phyloP scores from a whole-genome alignment of 2,888 invertebrate species.

The Laothoe populi region DNA sequence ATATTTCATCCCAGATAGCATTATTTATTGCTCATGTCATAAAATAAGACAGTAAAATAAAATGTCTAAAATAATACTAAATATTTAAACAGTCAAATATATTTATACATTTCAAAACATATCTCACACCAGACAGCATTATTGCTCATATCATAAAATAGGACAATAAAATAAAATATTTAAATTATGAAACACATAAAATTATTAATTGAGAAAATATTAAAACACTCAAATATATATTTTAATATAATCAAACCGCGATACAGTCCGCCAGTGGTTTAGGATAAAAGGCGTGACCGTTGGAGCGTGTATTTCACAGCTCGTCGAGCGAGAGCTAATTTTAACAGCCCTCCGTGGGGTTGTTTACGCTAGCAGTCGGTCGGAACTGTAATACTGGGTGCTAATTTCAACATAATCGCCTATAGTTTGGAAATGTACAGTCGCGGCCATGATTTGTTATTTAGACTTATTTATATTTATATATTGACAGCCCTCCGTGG shows the following conservation, averaged over 20 bases:
- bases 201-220: too few relatives aligned
- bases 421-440: slow-evolving; percentile 15
- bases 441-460: neutral
- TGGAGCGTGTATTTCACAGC: slow-evolving; percentile 35
- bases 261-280: slow-evolving; percentile 33
- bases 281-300: slow-evolving; percentile 41
- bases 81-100: too few relatives aligned
- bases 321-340: slow-evolving; percentile 40
- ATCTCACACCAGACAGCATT: too few relatives aligned
- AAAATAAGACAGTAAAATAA: too few relatives aligned
- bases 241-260: slow-evolving; percentile 9
- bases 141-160: too few relatives aligned
- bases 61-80: too few relatives aligned
- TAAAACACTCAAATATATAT: neutral
- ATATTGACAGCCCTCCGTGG: slow-evolving; percentile 37
- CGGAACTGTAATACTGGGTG: neutral
- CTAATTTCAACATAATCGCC: slow-evolving; percentile 13
- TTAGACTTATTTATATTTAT: too few relatives aligned
- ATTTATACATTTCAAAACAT: too few relatives aligned
- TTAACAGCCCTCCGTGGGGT: slow-evolving; percentile 33
- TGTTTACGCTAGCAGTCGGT: slow-evolving; percentile 20
- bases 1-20: too few relatives aligned
- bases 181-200: too few relatives aligned
- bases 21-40: too few relatives aligned
- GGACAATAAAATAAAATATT: too few relatives aligned